phyloP scores from a whole-genome alignment of 2,888 invertebrate species.

The Colletes collaris region DNA sequence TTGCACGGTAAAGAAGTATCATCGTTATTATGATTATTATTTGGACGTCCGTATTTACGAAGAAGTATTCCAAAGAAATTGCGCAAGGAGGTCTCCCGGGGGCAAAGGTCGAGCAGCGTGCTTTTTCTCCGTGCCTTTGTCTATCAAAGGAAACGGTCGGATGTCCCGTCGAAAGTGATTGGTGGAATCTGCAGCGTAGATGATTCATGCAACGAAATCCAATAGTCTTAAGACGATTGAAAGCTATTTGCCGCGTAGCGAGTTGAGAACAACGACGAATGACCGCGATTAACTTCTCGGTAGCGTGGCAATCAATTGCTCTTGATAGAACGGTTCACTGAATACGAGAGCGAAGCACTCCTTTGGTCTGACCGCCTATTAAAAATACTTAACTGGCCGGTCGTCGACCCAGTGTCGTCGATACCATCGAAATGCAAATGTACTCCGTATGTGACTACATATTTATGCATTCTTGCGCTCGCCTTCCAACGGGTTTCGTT shows the following conservation, averaged over 20 bases:
- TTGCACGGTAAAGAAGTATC: too few relatives aligned
- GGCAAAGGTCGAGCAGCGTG: constrained; percentile 5
- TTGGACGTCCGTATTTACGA: constrained; percentile 1
- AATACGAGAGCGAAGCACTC: constrained; percentile 63
- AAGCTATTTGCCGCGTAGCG: constrained; percentile 26
- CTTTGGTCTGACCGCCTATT: constrained; percentile 77
- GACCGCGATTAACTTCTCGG: constrained; percentile 52
- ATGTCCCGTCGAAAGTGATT: constrained; percentile 24
- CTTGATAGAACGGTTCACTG: constrained; percentile 68
- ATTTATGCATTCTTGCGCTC: constrained; percentile 59
- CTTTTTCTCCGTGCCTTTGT: constrained; percentile 22
- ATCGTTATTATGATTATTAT: neutral
- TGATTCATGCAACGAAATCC: constrained; percentile 33
- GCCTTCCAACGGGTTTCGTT: constrained; percentile 25
- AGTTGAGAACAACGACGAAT: constrained; percentile 43
- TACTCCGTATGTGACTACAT: constrained; percentile 52
- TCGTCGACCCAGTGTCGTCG: constrained; percentile 62
- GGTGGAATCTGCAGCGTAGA: neutral
- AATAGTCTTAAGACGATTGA: constrained; percentile 60
- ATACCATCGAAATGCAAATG: constrained; percentile 64
- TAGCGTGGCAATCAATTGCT: constrained; percentile 73
- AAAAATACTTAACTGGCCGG: constrained; percentile 77
- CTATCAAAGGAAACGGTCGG: constrained; percentile 7
- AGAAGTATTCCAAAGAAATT: constrained; percentile 9
- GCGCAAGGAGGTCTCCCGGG: neutral